Conservation (phyloP, 2,888 invertebrate genomes). For the Polymixis flavicincta region DNA sequence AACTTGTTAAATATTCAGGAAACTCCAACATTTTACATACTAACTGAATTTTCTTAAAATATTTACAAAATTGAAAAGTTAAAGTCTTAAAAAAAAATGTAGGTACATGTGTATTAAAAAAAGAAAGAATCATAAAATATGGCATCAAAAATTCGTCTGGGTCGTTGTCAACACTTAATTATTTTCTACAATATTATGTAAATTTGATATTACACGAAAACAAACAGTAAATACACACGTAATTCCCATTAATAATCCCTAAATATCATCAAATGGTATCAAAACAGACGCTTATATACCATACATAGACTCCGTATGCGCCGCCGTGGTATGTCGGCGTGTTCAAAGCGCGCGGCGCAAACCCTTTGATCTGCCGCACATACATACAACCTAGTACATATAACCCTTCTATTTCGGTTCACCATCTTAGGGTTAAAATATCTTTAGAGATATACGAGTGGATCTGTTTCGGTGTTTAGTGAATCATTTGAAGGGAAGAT, state of each 20-base stretch:
- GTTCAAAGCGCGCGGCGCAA: constrained; percentile 78
- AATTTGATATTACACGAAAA: not conserved
- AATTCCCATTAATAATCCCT: constrained; percentile 45
- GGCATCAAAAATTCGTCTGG: too few relatives aligned
- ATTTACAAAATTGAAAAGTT: too few relatives aligned
- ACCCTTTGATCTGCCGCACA: constrained; percentile 82
- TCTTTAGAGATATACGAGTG: constrained; percentile 61
- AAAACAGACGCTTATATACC: constrained; percentile 59
- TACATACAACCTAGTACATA: constrained; percentile 72
- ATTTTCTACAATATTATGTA: not conserved
- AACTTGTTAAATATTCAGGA: not conserved
- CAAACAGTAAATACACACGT: not conserved
- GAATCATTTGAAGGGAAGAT: constrained; percentile 59
- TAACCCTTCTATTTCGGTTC: constrained; percentile 84
- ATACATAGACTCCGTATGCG: constrained; percentile 60
- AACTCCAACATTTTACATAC: not conserved
- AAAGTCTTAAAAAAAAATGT: too few relatives aligned
- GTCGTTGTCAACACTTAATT: too few relatives aligned
- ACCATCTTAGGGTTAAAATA: constrained; percentile 77
- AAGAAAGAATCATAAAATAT: too few relatives aligned
- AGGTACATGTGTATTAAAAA: too few relatives aligned
- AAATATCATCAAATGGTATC: constrained; percentile 64
- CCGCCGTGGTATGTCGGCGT: constrained; percentile 71
- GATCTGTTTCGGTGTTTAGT: constrained; percentile 64
- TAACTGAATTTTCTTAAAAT: too few relatives aligned